These are phyloP conservation scores for Drosophila neotestacea DNA, from an alignment of 2,888 invertebrate genomes.

Conservation along the genomic window DNA sequence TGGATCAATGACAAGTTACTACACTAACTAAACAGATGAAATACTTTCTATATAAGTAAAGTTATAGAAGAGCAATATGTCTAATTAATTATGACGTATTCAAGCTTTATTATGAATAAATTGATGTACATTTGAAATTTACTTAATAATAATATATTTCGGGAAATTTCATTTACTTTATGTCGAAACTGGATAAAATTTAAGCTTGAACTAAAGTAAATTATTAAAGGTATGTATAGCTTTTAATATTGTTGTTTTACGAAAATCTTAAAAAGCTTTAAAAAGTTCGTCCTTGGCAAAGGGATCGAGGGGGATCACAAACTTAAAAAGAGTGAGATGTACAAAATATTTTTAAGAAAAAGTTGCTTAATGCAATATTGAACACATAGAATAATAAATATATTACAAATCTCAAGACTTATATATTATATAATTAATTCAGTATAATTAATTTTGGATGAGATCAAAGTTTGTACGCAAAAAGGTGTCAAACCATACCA, in stretches of 20 bases:
- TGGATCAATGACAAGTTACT: slow-evolving; percentile 1
- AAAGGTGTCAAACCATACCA: slow-evolving; percentile 6
- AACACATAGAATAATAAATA: background rate
- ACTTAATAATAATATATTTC: no score
- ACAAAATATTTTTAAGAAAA: background rate
- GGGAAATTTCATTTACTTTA: no score
- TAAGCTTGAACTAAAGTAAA: no score
- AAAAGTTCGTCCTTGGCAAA: background rate
- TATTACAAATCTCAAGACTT: background rate
- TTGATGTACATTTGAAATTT: no score
- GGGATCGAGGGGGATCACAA: background rate
- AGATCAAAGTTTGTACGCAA: background rate
- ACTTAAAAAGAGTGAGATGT: no score
- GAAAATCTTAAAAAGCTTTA: background rate
- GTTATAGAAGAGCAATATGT: background rate
- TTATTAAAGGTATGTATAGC: no score
- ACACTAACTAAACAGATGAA: background rate
- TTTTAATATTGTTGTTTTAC: no score
- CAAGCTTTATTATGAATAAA: background rate
- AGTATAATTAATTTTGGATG: background rate
- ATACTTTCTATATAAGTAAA: background rate
- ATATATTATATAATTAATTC: background rate
- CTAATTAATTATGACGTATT: background rate
- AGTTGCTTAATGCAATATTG: no score
- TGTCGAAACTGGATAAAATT: no score